These are phyloP conservation scores for Ectropis grisescens DNA, from an alignment of 1,140 invertebrate genomes.

Conservation along the genomic window DNA sequence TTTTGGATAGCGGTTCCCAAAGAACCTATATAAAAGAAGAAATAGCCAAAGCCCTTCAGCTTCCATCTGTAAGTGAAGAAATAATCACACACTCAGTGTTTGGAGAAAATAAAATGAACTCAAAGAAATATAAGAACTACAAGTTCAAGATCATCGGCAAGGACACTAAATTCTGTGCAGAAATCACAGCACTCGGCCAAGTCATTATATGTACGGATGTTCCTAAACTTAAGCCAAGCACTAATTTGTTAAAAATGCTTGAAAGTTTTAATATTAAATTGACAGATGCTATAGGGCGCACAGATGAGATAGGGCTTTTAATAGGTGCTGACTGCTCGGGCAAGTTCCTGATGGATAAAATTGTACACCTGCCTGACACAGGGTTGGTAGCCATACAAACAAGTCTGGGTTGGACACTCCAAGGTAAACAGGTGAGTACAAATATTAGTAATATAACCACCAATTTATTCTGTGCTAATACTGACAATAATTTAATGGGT, in stretches of 20 bases:
- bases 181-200: neutral
- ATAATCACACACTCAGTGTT: neutral
- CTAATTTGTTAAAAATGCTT: neutral
- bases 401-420: slow-evolving; percentile 9
- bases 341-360: neutral
- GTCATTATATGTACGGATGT: neutral
- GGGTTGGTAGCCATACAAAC: slow-evolving; percentile 4
- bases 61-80: neutral
- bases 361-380: neutral
- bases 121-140: neutral
- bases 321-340: neutral
- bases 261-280: neutral
- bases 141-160: neutral
- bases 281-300: neutral
- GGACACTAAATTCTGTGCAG: neutral
- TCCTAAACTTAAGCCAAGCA: neutral
- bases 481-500: slow-evolving; percentile 1
- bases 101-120: neutral
- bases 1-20: neutral
- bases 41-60: neutral
- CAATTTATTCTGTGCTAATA: neutral
- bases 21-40: neutral
- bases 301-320: neutral
- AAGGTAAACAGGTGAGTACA: slow-evolving; percentile 5
- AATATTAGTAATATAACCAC: neutral